A percentile compares a stretch with the other conserved stretches of the same genome.
These are phyloP conservation scores for Helicoverpa armigera DNA, from an alignment of 1,140 invertebrate genomes.

Conservation along the genomic window DNA sequence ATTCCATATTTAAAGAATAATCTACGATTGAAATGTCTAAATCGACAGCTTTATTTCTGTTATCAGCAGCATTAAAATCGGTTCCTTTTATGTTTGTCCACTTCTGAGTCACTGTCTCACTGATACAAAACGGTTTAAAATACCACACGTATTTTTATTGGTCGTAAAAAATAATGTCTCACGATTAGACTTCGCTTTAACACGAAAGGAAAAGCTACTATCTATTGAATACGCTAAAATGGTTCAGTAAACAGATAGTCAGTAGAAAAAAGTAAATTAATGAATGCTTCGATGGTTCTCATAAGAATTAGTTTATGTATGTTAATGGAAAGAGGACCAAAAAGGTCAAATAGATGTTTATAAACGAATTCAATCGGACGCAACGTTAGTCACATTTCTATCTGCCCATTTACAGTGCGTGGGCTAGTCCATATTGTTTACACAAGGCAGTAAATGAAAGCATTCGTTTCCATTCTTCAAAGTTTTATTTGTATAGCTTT, in stretches of 20 bases:
- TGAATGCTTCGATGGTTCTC: slow-evolving; percentile 50
- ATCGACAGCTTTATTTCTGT: slow-evolving; percentile 31
- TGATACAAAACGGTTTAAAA: slow-evolving; percentile 53
- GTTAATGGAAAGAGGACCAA: slow-evolving; percentile 55
- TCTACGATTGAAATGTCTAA: slow-evolving; percentile 27
- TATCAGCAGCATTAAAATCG: slow-evolving; percentile 47
- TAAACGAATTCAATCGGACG: slow-evolving; percentile 53
- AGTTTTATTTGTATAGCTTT: slow-evolving; percentile 54
- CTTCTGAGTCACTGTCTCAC: slow-evolving; percentile 52
- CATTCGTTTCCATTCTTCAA: slow-evolving; percentile 49
- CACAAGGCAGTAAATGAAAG: slow-evolving; percentile 53
- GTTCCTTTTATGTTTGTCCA: slow-evolving; percentile 54
- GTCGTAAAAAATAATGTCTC: slow-evolving; percentile 53
- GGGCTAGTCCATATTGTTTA: slow-evolving; percentile 49
- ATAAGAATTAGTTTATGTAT: slow-evolving; percentile 59
- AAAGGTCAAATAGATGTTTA: slow-evolving; percentile 55
- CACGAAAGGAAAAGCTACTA: slow-evolving; percentile 59
- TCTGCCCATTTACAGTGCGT: slow-evolving; percentile 54
- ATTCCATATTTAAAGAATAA: not conserved
- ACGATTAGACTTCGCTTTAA: slow-evolving; percentile 60
- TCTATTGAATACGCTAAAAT: slow-evolving; percentile 57
- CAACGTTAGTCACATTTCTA: slow-evolving; percentile 52
- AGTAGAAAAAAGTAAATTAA: slow-evolving; percentile 60
- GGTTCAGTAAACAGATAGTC: slow-evolving; percentile 50
- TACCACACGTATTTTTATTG: slow-evolving; percentile 63